Evolutionary conservation across 2,113 vertebrate genomes (phyloP).

Genomic region (Amphiprion percula): DNA sequence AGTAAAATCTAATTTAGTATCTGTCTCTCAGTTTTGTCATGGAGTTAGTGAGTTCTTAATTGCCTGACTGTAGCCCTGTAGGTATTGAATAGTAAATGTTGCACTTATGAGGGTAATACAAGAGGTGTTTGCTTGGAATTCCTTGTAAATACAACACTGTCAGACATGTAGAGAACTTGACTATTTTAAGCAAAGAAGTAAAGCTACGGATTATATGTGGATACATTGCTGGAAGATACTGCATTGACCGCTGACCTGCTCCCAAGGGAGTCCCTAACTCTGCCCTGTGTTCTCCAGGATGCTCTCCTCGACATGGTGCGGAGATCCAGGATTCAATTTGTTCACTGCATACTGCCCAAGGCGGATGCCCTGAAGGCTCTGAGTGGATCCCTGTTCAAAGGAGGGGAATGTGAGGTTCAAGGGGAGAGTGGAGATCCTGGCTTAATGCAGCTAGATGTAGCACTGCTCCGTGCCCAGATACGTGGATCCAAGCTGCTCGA

Average conservation of each 20-base stretch:
- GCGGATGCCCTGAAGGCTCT: conserved; percentile 85
- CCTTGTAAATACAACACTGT: not conserved
- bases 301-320: conserved; percentile 95
- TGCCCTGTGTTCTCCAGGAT: conserved; percentile 83
- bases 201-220: not conserved
- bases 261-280: conserved; percentile 7
- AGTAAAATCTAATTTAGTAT: not conserved
- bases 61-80: too few species aligned
- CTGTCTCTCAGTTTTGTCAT: not conserved
- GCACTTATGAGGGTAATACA: too few species aligned
- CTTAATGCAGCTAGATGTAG: conserved; percentile 92
- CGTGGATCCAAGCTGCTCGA: conserved; percentile 94
- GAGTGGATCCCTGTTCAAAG: conserved; percentile 81
- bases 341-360: conserved; percentile 95
- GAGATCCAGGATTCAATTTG: conserved; percentile 94
- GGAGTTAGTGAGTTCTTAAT: too few species aligned
- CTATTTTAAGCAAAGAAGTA: not conserved
- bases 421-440: conserved; percentile 89
- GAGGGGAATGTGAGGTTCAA: conserved; percentile 86
- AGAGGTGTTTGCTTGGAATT: not conserved
- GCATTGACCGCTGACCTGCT: not conserved
- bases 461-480: conserved; percentile 93
- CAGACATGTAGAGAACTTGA: not conserved
- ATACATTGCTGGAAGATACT: not conserved
- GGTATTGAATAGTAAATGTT: too few species aligned